These are phyloP conservation scores for Chloroceryle inda DNA, from an alignment of 2,797 vertebrate genomes.

Conservation along the genomic window DNA sequence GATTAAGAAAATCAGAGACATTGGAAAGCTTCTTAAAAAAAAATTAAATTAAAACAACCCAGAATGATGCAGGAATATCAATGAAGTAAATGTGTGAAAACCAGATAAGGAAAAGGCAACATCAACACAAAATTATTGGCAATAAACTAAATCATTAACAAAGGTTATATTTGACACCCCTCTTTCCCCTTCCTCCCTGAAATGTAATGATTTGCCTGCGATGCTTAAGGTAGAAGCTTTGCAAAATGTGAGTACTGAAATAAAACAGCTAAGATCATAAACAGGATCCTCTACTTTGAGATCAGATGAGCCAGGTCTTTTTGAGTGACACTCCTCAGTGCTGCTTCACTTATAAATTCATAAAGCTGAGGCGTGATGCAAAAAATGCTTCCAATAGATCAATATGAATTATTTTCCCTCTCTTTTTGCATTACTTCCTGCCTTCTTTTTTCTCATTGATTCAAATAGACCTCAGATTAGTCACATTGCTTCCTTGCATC, in stretches of 20 bases:
- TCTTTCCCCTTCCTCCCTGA: neutral
- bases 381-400: neutral
- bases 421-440: neutral
- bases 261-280: neutral
- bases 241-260: neutral
- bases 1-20: constrained; percentile 1
- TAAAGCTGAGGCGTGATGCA: neutral
- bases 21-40: constrained; percentile 4
- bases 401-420: accelerated
- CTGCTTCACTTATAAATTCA: neutral
- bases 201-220: neutral
- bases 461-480: neutral
- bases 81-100: constrained; percentile 55
- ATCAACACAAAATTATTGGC: constrained; percentile 17
- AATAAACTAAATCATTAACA: constrained; percentile 22
- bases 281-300: neutral
- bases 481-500: neutral
- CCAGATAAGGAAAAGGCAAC: constrained; percentile 36
- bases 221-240: neutral
- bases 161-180: neutral
- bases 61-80: constrained; percentile 39
- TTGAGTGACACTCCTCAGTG: neutral
- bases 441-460: neutral
- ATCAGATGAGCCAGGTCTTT: neutral
- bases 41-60: neutral